Percentiles rank a stretch among this genome's conserved stretches.
phyloP scores from a whole-genome alignment of 2,888 invertebrate genomes.

The Chrysomela aeneicollis region DNA sequence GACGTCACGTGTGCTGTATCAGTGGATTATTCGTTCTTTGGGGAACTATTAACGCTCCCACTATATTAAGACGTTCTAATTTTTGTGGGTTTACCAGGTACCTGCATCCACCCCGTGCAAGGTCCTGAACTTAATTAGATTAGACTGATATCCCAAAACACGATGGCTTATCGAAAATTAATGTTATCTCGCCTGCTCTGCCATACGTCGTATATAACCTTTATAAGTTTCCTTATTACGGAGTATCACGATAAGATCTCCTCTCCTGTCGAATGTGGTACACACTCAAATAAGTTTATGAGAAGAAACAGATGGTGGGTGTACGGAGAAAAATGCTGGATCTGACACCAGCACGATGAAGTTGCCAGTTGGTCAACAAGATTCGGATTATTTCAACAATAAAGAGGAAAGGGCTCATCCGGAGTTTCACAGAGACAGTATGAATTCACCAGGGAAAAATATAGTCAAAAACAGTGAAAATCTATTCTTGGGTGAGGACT shows the following conservation, averaged over 20 bases:
- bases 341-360: too few relatives aligned
- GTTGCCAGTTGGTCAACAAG: too few relatives aligned
- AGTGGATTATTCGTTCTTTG: background rate
- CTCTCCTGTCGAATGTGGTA: constrained; percentile 31
- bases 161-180: constrained; percentile 27
- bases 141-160: background rate
- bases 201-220: constrained; percentile 35
- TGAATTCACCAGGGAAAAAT: too few relatives aligned
- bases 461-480: too few relatives aligned
- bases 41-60: background rate
- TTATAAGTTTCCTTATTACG: constrained; percentile 35
- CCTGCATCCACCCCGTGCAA: background rate
- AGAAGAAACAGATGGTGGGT: constrained; percentile 39
- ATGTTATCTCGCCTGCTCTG: constrained; percentile 22
- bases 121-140: background rate
- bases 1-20: too few relatives aligned
- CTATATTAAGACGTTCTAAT: background rate
- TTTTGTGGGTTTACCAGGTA: background rate
- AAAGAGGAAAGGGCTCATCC: too few relatives aligned
- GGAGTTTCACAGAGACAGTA: too few relatives aligned
- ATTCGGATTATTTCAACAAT: too few relatives aligned
- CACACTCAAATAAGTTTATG: constrained; percentile 39
- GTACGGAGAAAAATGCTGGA: constrained; percentile 13
- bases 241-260: constrained; percentile 35
- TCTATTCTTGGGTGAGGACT: too few relatives aligned